Conservation (phyloP, 2,113 vertebrate genomes). For the Stercorarius parasiticus region DNA sequence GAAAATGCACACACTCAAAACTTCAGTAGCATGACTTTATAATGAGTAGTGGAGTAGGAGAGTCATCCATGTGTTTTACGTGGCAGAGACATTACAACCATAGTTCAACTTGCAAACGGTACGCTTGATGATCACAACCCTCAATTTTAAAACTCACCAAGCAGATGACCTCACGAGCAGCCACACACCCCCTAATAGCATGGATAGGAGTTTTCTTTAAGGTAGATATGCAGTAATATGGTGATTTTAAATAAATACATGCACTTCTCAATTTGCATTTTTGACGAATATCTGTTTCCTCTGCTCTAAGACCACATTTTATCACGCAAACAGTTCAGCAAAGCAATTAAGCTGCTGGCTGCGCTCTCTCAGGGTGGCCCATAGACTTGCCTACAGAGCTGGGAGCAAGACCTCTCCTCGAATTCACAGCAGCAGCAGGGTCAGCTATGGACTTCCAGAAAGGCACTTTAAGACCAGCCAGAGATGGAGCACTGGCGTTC, state of each 20-base stretch:
- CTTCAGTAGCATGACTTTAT: background rate
- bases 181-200: background rate
- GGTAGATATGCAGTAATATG: rapidly evolving
- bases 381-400: rapidly evolving
- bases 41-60: background rate
- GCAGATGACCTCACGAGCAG: background rate
- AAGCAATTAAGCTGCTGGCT: background rate
- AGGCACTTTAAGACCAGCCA: background rate
- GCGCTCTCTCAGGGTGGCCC: background rate
- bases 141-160: background rate
- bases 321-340: background rate
- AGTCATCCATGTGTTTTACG: rapidly evolving
- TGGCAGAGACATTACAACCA: background rate
- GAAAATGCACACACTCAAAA: background rate
- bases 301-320: background rate
- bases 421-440: background rate
- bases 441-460: background rate
- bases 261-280: background rate
- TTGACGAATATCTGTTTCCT: background rate
- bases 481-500: background rate
- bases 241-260: background rate
- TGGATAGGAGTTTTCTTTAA: rapidly evolving
- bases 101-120: rapidly evolving
- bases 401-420: background rate
- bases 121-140: background rate